Conservation (phyloP, 2,797 vertebrate genomes). For the Falco cherrug region DNA sequence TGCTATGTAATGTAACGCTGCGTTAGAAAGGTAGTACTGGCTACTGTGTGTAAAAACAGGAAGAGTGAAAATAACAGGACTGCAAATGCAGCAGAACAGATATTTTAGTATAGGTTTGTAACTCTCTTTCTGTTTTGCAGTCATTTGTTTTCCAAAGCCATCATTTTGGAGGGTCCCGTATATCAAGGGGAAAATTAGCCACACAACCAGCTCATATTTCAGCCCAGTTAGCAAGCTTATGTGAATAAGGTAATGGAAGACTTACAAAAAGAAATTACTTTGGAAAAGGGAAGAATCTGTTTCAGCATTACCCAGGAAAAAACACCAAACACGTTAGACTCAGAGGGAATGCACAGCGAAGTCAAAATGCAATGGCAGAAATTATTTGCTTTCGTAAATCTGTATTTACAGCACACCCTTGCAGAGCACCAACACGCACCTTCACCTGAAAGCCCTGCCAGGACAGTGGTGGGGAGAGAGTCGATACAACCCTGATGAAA, state of each 20-base stretch:
- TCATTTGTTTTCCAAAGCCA: not conserved
- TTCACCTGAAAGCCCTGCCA: not conserved
- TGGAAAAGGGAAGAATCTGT: not conserved
- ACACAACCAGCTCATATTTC: not conserved
- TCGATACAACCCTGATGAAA: accelerated
- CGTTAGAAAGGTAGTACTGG: no score
- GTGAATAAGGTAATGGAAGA: not conserved
- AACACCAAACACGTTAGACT: not conserved
- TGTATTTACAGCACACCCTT: not conserved
- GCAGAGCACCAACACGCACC: not conserved
- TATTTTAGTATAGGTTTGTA: not conserved
- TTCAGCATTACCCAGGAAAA: not conserved
- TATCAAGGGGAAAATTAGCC: not conserved
- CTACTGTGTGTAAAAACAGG: not conserved
- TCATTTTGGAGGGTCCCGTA: not conserved
- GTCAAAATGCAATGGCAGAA: not conserved
- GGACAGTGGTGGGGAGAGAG: not conserved
- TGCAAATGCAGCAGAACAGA: not conserved
- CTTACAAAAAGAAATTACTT: not conserved
- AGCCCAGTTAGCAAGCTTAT: not conserved
- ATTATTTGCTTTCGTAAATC: not conserved
- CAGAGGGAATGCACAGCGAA: not conserved
- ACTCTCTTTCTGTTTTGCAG: not conserved
- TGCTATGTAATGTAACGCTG: accelerated
- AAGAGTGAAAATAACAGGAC: not conserved